A percentile compares a stretch with the other conserved stretches of the same genome.
phyloP scores from a whole-genome alignment of 2,113 vertebrate species.

The Nematolebias whitei region DNA sequence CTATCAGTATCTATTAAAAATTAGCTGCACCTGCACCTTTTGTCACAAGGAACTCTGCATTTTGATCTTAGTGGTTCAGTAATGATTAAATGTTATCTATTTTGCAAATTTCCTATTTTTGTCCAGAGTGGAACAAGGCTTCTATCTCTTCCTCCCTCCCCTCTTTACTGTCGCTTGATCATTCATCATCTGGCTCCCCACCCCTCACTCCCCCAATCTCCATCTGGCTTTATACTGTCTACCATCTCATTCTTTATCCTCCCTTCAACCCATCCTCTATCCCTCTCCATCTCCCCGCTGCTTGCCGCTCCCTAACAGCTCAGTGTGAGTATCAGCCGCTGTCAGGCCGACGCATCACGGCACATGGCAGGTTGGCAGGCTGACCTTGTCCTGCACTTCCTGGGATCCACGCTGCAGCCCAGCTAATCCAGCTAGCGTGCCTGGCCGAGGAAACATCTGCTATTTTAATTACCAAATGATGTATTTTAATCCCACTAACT shows the following conservation, averaged over 20 bases:
- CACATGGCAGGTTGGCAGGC: conserved; percentile 56
- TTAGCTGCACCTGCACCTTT: not conserved
- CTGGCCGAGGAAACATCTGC: conserved; percentile 64
- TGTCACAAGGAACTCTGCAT: not conserved
- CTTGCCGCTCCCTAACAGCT: conserved; percentile 34
- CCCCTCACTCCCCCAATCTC: not conserved
- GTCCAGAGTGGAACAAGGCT: not conserved
- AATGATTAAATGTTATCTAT: conserved; percentile 12
- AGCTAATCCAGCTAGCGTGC: conserved; percentile 62
- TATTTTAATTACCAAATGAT: conserved; percentile 70
- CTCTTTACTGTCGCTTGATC: not conserved
- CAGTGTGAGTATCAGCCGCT: conserved; percentile 37
- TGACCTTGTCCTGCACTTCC: conserved; percentile 73
- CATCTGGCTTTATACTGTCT: not conserved
- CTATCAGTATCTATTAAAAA: too few species aligned
- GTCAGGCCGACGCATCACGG: conserved; percentile 59
- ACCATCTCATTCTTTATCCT: conserved; percentile 3
- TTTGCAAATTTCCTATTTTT: not conserved
- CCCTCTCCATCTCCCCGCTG: conserved; percentile 1
- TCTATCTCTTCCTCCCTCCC: not conserved
- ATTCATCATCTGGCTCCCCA: conserved; percentile 4
- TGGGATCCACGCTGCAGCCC: conserved; percentile 37
- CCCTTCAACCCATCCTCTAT: conserved; percentile 8
- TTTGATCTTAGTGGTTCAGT: conserved; percentile 12
- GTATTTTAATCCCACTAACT: conserved; percentile 69